phyloP scores from a whole-genome alignment of 2,888 invertebrate species.

The Agonopterix heracliana region DNA sequence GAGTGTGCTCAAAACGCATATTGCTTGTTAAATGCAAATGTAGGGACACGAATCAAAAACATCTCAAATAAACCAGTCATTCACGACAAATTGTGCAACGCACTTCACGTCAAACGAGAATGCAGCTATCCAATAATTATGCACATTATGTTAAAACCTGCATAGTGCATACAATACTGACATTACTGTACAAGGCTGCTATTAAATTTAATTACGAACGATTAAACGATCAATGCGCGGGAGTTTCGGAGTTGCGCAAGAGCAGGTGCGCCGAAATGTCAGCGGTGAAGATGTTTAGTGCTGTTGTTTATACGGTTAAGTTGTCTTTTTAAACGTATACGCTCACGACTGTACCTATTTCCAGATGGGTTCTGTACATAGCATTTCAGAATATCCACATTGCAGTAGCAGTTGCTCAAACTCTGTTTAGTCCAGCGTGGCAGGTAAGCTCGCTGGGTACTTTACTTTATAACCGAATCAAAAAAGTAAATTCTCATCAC shows the following conservation, averaged over 20 bases:
- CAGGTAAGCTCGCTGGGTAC: too few species aligned
- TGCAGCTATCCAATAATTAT: neutral
- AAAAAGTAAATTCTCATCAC: too few species aligned
- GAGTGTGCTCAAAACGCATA: too few species aligned
- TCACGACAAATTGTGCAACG: neutral
- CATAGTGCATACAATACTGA: constrained; percentile 23
- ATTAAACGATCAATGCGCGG: constrained; percentile 26
- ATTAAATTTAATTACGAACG: constrained; percentile 38
- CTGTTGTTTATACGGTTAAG: neutral
- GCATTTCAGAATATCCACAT: too few species aligned
- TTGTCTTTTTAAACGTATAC: neutral
- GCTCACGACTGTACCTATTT: neutral
- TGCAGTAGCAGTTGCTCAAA: too few species aligned
- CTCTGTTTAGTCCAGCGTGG: too few species aligned
- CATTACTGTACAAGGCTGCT: constrained; percentile 22
- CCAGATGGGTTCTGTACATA: too few species aligned
- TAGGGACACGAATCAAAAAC: too few species aligned
- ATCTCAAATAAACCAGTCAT: too few species aligned
- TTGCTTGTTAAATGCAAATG: too few species aligned
- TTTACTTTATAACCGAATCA: too few species aligned
- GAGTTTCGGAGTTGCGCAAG: constrained; percentile 28
- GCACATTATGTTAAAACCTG: constrained; percentile 1
- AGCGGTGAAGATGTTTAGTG: constrained; percentile 7
- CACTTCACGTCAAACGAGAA: neutral
- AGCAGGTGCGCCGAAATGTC: constrained; percentile 31